Percentiles rank a stretch among this genome's conserved stretches.
These are phyloP conservation scores for Rotaria magnacalcarata DNA, from an alignment of 2,888 invertebrate species.

Conservation along the genomic window DNA sequence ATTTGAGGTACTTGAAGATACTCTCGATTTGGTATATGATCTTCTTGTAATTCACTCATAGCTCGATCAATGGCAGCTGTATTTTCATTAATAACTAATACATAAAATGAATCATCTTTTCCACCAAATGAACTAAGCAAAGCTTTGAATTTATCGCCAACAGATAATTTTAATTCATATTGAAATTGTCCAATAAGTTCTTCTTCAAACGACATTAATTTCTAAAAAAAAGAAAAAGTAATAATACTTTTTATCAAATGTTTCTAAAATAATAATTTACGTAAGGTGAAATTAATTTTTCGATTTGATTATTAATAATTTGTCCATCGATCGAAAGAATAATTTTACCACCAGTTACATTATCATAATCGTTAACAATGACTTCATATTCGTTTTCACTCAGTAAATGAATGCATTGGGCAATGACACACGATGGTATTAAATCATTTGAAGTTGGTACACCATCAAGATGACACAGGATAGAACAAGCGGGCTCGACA, in stretches of 20 bases:
- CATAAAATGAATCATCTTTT: constrained; percentile 24
- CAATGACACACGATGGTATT: neutral
- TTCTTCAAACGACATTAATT: neutral
- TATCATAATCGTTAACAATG: neutral
- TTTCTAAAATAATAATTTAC: neutral
- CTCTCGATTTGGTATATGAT: constrained; percentile 33
- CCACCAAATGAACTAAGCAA: constrained; percentile 22
- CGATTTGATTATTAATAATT: constrained; percentile 13
- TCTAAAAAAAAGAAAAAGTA: neutral
- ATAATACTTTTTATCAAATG: too few relatives aligned
- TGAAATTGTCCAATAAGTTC: neutral
- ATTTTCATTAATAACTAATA: neutral
- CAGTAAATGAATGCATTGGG: neutral
- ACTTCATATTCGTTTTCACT: constrained; percentile 12
- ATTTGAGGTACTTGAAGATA: neutral
- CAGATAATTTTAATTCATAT: neutral
- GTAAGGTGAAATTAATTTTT: neutral
- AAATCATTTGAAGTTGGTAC: neutral
- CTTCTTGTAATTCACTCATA: neutral
- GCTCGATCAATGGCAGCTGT: neutral
- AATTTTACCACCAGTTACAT: neutral
- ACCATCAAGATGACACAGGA: neutral
- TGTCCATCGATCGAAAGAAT: neutral
- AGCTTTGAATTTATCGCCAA: constrained; percentile 18
- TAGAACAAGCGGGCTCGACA: neutral